Base-by-base conservation (phyloP, 2,888 invertebrate species). In the Apodemia mormo region DNA sequence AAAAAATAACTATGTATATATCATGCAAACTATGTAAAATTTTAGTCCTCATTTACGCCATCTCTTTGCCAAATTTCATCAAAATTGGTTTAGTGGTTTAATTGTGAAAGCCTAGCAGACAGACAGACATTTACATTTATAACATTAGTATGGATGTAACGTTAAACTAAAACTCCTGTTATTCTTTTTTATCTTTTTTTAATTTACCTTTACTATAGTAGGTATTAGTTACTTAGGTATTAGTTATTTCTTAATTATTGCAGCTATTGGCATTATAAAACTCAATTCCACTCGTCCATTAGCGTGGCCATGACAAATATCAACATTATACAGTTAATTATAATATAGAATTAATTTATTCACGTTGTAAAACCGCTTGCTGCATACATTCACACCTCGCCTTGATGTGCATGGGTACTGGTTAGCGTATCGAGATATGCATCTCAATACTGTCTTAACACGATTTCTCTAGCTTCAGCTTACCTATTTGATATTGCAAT, bases 311-410 rank as follows among this genome's bases (percentile, higher is more conserved):
- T 74, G 76, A 76, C 76, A 76, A 76, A 77, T 72, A 73, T 71
- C 73, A 70, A 74, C 73, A 65, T 69, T 65, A 69, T 54, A 52
- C 68, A 68, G 68, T 65, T 65, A 69, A 69, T 69, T 65, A 65
- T 69, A 69, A 69, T 69, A 77, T 76, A 77, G 76, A 75, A 76
- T 76, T 77, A 75, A 76, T 76, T 70, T 76, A 77, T 78, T 77
- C 75, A 74, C 68, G 71, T 69, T 70, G 71, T 75, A 75, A 64
- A 77, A 77, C 61, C 71, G 71, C 70, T 72, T 67, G 72, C 73
- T 76, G 76, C 76, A 78, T 76, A 78, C 72, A 73, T 77, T 77
- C 75, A 75, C 78, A 78, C 76, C 75, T 77, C 74, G 75, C 70
- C 70, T 33, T 49, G 64, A 61, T 61, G 61, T 14, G 61, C 61